Evolutionary conservation across 2,113 vertebrate genomes (phyloP).

Genomic region (Ophiodon elongatus): DNA sequence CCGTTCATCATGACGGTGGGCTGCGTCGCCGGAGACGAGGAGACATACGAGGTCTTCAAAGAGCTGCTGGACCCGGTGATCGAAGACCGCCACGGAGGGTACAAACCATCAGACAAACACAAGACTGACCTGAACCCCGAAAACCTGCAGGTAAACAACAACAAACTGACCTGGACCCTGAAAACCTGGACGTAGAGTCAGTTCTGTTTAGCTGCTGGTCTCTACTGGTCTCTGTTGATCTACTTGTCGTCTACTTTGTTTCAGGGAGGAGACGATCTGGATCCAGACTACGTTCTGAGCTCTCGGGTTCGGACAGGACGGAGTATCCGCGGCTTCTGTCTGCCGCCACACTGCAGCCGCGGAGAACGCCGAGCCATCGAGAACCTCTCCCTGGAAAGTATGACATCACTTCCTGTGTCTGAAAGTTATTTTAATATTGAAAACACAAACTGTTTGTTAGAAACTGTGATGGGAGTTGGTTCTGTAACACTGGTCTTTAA

Average conservation of each 20-base stretch:
- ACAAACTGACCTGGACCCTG: background rate
- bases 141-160: conserved; percentile 86
- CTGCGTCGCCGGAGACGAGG: conserved; percentile 94
- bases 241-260: conserved; percentile 3
- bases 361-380: conserved; percentile 94
- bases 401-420: conserved; percentile 21
- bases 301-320: conserved; percentile 95
- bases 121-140: conserved; percentile 93
- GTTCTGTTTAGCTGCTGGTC: background rate
- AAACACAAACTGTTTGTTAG: no score
- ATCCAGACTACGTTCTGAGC: conserved; percentile 94
- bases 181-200: background rate
- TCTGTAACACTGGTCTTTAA: no score
- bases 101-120: conserved; percentile 93
- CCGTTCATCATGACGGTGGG: conserved; percentile 97
- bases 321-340: conserved; percentile 93
- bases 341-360: conserved; percentile 95
- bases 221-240: background rate
- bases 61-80: conserved; percentile 95
- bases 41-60: conserved; percentile 92
- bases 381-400: conserved; percentile 92
- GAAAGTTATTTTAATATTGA: no score
- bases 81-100: conserved; percentile 94
- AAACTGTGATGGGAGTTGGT: no score
- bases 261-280: conserved; percentile 95